phyloP scores from a whole-genome alignment of 1,140 invertebrate species.

The Neodiprion fabricii region DNA sequence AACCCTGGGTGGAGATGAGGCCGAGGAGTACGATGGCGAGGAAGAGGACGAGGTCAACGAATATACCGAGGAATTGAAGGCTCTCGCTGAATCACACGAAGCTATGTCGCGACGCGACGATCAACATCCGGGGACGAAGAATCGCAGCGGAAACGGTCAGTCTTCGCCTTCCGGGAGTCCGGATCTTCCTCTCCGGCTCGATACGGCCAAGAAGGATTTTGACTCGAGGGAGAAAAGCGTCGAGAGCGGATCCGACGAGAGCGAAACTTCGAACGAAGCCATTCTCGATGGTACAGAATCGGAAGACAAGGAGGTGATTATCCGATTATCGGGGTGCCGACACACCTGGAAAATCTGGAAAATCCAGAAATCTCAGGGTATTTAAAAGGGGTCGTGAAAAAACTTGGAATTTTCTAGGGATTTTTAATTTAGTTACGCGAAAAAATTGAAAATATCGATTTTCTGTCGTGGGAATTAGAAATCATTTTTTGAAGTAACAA shows the following conservation, averaged over 20 bases:
- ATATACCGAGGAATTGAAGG: slow-evolving; percentile 52
- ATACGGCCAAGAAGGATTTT: slow-evolving; percentile 30
- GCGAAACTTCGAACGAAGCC: slow-evolving; percentile 39
- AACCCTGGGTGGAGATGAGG: slow-evolving; percentile 20
- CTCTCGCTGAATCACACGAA: slow-evolving; percentile 47
- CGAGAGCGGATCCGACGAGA: slow-evolving; percentile 38
- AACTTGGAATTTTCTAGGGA: background rate
- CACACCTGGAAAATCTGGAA: too few relatives aligned
- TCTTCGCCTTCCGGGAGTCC: background rate
- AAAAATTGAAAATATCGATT: too few relatives aligned
- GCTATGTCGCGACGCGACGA: slow-evolving; percentile 47
- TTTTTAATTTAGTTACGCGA: too few relatives aligned
- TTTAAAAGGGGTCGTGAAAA: background rate
- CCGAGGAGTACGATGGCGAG: slow-evolving; percentile 21
- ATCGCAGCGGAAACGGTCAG: background rate
- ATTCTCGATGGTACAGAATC: slow-evolving; percentile 18
- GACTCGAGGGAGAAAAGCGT: slow-evolving; percentile 40
- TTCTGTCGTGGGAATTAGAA: too few relatives aligned
- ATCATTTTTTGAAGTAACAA: too few relatives aligned
- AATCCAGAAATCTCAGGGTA: too few relatives aligned
- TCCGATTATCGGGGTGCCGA: background rate
- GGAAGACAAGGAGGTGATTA: slow-evolving; percentile 24
- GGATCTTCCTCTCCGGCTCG: background rate
- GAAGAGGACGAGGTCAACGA: slow-evolving; percentile 38
- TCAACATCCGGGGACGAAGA: background rate